Evolutionary conservation across 2,888 invertebrate species (phyloP).

Genomic region (Lamproptera curius): DNA sequence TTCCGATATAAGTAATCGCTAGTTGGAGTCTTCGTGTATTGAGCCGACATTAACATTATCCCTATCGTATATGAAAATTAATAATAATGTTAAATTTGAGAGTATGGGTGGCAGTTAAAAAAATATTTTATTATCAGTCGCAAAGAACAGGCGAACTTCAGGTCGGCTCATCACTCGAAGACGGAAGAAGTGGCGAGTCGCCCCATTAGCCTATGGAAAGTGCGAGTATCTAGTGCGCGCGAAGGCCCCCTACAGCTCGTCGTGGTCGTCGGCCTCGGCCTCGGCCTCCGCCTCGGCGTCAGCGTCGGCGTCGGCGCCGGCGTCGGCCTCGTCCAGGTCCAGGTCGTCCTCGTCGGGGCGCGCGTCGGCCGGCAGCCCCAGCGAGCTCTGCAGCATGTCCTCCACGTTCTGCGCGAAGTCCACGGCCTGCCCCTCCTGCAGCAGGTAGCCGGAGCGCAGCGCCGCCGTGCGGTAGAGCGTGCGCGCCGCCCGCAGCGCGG

Average conservation of each 20-base stretch:
- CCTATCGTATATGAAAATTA: neutral
- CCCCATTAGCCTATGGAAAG: too few relatives aligned
- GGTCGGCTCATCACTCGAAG: too few relatives aligned
- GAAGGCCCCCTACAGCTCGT: conserved; percentile 43
- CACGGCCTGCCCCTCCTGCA: conserved; percentile 79
- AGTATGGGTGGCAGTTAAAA: too few relatives aligned
- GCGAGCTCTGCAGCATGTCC: conserved; percentile 87
- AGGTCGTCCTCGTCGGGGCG: conserved; percentile 40
- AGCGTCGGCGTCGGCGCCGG: conserved; percentile 29
- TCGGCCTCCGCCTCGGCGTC: conserved; percentile 27
- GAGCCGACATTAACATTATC: too few relatives aligned
- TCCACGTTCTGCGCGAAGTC: conserved; percentile 96
- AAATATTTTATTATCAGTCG: too few relatives aligned
- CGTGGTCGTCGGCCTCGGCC: conserved; percentile 40
- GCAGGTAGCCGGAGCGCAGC: conserved; percentile 92
- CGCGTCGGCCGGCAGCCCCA: conserved; percentile 89
- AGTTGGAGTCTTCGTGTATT: neutral
- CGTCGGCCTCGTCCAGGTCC: conserved; percentile 29
- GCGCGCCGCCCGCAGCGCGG: conserved; percentile 89
- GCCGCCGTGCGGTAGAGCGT: conserved; percentile 97
- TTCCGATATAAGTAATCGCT: neutral
- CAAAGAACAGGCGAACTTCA: too few relatives aligned
- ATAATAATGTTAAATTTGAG: neutral
- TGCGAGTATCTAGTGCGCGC: too few relatives aligned
- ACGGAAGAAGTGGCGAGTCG: too few relatives aligned